Evolutionary conservation across 2,888 invertebrate genomes (phyloP), one percentile per base, ranked within the genome.

Genomic region (Thecocarcelia acutangulata): DNA sequence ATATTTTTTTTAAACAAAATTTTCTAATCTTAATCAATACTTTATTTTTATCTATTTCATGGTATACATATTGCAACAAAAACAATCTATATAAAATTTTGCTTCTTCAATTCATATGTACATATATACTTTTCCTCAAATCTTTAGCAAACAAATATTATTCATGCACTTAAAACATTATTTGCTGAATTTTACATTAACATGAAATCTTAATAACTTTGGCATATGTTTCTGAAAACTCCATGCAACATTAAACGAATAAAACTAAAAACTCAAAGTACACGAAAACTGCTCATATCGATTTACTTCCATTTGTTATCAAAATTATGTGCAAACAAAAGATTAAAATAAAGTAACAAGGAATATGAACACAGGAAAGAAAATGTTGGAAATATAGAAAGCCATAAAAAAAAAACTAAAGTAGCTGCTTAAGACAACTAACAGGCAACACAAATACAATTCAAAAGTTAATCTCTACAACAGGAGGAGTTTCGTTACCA

Each of bases 261-360:
- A 13, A 33, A 28, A 54, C 4, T 24, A 17, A 17, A 28, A 13
- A 28, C 33, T 17, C 9, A 50, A 59, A 42, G 42, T 24, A n/a
- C 33, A 73, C 12, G 54, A 63, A 63, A 63, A 44, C 42, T 63
- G 19, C 33, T 63, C 63, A 37, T 21, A 73, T 24, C 46, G 44
- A 54, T 52, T 19, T 54, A 69, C 46, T 61, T 24, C 24, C 40
- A 70, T 63, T 77, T 63, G 63, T 63, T 77, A 77, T 77, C 69
- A 56, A 61, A 64, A 70, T 70, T 28, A 48, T 56, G 59, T 63
- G 69, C 69, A 77, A 70, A 77, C 68, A 76, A 76, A 61, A 76
- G 75, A 75, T 59, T 68, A 48, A 40, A 64, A 9, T 56, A 54
- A 21, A 73, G 33, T 46, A 68, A 40, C 5, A 64, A 56, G 17